Evolutionary conservation across 1,140 invertebrate genomes (phyloP), one percentile per base, ranked within the genome.

Genomic region (Conus ventricosus): DNA sequence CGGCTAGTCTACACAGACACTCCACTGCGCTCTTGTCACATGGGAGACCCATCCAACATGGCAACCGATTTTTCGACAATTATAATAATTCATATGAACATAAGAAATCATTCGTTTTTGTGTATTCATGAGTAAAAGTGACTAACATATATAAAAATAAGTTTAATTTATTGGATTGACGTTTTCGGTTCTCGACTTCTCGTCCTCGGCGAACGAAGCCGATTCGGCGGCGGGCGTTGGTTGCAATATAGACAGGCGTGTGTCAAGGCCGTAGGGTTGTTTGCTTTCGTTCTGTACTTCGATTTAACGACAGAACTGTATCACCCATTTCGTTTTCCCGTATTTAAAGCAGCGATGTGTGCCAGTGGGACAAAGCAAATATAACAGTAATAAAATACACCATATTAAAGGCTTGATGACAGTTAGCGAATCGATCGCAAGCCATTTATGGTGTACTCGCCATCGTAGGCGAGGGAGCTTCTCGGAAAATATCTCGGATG

Each of bases 11-110:
- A 71, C 67, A 71, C 67, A 71, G 67, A 71, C 67, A 71, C 67
- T 71, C 67, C 67, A 71, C 67, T 6, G 67, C 67, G 20, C 11
- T 23, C 20, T 23, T 71, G 67, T 71, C 67, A 71, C 67, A 71
- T 71, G 67, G 67, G 67, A 71, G 67, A 71, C 20, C 67, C 67
- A 71, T 71, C 67, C 67, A 71, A 71, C 67, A 71, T 71, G 67
- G 67, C 67, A 71, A 71, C 67, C 67, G 67, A n/a, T 71, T 71
- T 71, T 71, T 71, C 23, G 67, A 71, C 23, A 71, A 71, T 20
- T 23, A 71, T 71, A 23, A 71, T 71, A 71, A 20, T 71, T 23
- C 13, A 71, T 71, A 7, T 1, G 10, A 23, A 71, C 23, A 20
- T 13, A 20, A 7, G 1, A 13, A 20, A 71, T 7, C 6, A 20